These are phyloP conservation scores for Rhopalosiphum nymphaeae DNA, from an alignment of 2,888 invertebrate genomes.

Conservation along the genomic window DNA sequence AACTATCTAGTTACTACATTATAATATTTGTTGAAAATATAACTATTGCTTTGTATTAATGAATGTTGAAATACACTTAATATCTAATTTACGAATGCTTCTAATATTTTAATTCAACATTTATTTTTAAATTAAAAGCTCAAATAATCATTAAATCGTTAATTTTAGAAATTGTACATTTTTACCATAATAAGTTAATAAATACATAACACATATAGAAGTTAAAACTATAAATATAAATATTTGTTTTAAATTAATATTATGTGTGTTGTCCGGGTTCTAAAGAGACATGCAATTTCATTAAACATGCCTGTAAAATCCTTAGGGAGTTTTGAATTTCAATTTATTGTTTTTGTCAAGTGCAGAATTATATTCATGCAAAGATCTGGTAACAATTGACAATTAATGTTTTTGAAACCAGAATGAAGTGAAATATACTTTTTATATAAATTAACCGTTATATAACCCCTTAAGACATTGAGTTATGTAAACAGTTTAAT, in stretches of 20 bases:
- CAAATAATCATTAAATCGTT: neutral
- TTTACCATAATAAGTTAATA: neutral
- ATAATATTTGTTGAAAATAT: too few relatives aligned
- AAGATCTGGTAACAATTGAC: neutral
- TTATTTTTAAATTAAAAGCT: too few relatives aligned
- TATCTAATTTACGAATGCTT: too few relatives aligned
- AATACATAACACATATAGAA: neutral
- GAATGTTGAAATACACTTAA: too few relatives aligned
- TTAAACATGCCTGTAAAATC: neutral
- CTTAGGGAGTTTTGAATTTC: neutral
- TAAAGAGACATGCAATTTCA: neutral
- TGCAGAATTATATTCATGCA: neutral
- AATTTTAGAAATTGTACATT: neutral
- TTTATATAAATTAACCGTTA: neutral
- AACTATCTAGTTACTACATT: too few relatives aligned
- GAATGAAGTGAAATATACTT: neutral
- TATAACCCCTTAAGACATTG: neutral
- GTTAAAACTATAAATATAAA: neutral
- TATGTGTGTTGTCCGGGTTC: neutral
- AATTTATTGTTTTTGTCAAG: neutral
- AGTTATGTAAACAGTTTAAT: neutral
- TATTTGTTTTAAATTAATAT: slow-evolving; percentile 3
- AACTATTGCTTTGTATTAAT: too few relatives aligned
- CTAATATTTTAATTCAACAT: too few relatives aligned
- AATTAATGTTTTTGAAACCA: neutral